Base-by-base conservation (phyloP, 2,113 vertebrate genomes). In the Corythoichthys haematopterus region DNA sequence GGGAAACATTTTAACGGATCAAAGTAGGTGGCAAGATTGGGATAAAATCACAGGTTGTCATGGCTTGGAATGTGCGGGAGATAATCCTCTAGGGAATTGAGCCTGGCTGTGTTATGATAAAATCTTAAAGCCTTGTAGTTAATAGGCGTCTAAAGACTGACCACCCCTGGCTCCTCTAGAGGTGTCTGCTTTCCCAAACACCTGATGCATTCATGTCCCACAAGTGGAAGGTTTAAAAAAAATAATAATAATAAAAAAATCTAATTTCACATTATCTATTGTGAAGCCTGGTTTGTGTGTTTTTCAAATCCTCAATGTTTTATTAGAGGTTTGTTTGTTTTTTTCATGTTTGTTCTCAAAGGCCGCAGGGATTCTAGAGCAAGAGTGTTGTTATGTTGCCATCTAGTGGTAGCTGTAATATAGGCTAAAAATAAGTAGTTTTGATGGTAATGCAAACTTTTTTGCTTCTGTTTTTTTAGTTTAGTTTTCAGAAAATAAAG, bases 81-180 rank as follows among this genome's bases (percentile, higher is more conserved):
- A 65, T 77, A 83, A 88, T 88, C 59, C 83, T 77, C 76, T 13
- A 33, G 56, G 75, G 80, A 81, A 73, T 55, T 65, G 68, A 76
- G 64, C 51, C 45, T 60, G 66, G 51, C 50, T 51, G 71, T 74
- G 80, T 82, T 77, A 86, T 84, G 78, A 82, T 80, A 76, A 71
- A 77, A 76, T 79, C 80, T 83, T 81, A 70, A 85, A 79, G 81
- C 75, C 69, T 55, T 65, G 69, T 70, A 71, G 77, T 78, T 84
- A 88, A 86, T 84, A 63, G 77, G 55, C 71, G 58, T 78, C 72
- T 85, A 77, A 82, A 80, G 77, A 78, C 72, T 77, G 72, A 82
- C 72, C 69, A 65, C 65, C 1, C 6, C 75, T 56, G 61, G 56
- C 70, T 50, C 65, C 64, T 71, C 66, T 51, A 37, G 68, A 78